A percentile compares a stretch with the other conserved stretches of the same genome.
Conservation (phyloP, 2,797 vertebrate species). For the Sebastes reedi region DNA sequence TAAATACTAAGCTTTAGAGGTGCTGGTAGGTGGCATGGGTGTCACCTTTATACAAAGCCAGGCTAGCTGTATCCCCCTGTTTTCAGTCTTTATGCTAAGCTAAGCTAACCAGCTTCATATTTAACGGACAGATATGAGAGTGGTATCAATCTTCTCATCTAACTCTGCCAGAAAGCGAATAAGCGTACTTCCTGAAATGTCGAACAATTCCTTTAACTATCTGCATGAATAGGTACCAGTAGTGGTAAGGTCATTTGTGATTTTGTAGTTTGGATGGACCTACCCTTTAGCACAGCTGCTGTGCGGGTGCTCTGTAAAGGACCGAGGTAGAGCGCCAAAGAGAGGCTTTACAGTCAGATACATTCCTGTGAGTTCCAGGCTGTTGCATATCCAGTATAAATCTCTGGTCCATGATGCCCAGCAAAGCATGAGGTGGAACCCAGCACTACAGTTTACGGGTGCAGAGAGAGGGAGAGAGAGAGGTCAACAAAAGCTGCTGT, state of each 20-base stretch:
- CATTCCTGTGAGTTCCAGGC: constrained; percentile 38
- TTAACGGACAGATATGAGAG: background rate
- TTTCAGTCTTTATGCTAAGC: background rate
- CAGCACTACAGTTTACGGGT: constrained; percentile 51
- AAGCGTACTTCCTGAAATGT: no score
- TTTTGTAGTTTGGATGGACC: background rate
- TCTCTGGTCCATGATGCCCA: constrained; percentile 55
- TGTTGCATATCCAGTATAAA: constrained; percentile 51
- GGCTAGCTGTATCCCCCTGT: background rate
- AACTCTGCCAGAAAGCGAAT: background rate
- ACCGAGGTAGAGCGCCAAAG: background rate
- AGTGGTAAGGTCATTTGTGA: background rate
- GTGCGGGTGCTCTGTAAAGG: background rate
- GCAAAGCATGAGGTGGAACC: constrained; percentile 57
- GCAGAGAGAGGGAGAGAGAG: constrained; percentile 48
- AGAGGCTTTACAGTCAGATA: constrained; percentile 18
- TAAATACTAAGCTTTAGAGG: background rate
- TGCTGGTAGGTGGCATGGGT: no score
- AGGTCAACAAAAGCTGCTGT: constrained; percentile 41
- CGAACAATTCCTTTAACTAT: background rate
- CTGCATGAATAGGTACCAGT: background rate
- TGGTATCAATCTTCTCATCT: background rate
- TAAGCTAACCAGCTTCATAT: background rate
- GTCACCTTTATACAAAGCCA: background rate
- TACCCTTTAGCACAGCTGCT: background rate